A percentile compares a stretch with the other conserved stretches of the same genome.
phyloP scores from a whole-genome alignment of 2,797 vertebrate genomes.

The Morus bassanus region DNA sequence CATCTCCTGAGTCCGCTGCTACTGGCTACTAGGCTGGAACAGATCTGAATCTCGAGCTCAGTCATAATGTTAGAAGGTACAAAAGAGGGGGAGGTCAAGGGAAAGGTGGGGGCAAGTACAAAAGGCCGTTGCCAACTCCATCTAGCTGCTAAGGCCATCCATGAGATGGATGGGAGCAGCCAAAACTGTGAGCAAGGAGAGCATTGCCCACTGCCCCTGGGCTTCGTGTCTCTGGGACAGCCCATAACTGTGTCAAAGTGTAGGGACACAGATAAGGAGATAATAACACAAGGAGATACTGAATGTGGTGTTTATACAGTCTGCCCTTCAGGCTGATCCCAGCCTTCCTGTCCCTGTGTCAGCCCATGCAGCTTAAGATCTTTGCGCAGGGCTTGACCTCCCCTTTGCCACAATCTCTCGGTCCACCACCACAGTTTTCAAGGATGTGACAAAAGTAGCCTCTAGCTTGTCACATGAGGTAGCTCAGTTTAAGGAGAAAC shows the following conservation, averaged over 20 bases:
- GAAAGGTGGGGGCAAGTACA: background rate
- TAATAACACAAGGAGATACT: background rate
- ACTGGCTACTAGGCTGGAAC: background rate
- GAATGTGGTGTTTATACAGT: background rate
- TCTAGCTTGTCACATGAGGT: accelerated
- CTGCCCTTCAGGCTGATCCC: background rate
- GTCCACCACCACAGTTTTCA: background rate
- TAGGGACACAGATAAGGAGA: accelerated
- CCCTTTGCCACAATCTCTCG: background rate
- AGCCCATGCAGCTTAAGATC: background rate
- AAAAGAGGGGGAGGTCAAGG: background rate
- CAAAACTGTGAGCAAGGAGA: background rate
- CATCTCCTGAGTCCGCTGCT: background rate
- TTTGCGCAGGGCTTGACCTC: background rate
- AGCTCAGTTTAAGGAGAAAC: background rate
- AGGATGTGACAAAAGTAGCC: background rate
- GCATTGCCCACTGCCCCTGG: background rate
- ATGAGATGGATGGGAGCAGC: background rate
- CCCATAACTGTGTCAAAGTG: background rate
- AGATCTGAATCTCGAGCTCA: background rate
- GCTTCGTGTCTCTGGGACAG: background rate
- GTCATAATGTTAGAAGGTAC: background rate
- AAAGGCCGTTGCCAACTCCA: background rate
- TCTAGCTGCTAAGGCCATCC: background rate
- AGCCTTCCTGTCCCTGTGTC: background rate